phyloP scores from a whole-genome alignment of 2,888 invertebrate species.

The Lycocerus yunnanus region DNA sequence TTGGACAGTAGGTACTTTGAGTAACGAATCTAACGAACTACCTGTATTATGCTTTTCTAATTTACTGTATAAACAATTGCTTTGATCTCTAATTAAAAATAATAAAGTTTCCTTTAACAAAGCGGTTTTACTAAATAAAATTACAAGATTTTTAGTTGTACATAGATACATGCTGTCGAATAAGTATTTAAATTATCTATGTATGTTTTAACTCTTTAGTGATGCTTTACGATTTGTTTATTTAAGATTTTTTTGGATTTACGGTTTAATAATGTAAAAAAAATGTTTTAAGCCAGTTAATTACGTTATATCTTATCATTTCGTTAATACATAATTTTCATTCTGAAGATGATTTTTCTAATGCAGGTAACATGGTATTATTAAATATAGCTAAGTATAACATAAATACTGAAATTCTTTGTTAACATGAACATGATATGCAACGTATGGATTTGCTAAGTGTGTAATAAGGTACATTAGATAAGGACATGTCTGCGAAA shows the following conservation, averaged over 20 bases:
- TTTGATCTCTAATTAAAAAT: not conserved
- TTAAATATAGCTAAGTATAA: not conserved
- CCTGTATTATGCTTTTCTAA: not conserved
- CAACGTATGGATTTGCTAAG: not conserved
- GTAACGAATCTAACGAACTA: not conserved
- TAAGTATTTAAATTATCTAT: too few species aligned
- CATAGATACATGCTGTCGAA: too few species aligned
- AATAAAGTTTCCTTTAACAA: not conserved
- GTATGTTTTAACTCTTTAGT: too few species aligned
- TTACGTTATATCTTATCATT: not conserved
- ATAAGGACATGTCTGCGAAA: not conserved
- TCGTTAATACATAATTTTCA: not conserved
- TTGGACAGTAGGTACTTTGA: not conserved
- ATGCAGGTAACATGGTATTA: not conserved
- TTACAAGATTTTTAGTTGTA: not conserved
- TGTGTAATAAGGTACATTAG: not conserved
- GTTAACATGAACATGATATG: not conserved
- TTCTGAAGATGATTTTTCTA: not conserved
- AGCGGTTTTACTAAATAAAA: not conserved
- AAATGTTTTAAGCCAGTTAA: too few species aligned
- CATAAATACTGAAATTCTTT: not conserved
- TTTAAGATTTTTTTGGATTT: not conserved
- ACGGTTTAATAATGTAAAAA: too few species aligned
- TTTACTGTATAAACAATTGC: not conserved
- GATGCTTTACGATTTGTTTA: too few species aligned